Evolutionary conservation across 2,797 vertebrate species (phyloP).

Genomic region (Amblyopsis hoosieri): DNA sequence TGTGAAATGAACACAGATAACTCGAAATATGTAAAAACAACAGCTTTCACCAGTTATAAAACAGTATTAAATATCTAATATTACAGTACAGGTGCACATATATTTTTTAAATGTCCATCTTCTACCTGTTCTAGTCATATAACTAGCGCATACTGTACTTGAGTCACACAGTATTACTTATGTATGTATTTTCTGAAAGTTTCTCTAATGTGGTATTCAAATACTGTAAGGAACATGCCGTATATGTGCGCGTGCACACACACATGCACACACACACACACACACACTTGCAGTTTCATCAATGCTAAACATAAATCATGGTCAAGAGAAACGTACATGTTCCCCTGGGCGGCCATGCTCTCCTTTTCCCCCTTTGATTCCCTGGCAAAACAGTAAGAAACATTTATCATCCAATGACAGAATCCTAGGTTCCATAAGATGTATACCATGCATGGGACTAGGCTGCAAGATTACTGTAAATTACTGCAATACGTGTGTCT

Average conservation of each 20-base stretch:
- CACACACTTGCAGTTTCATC: background rate
- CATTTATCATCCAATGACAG: background rate
- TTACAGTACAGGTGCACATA: no score
- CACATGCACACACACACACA: no score
- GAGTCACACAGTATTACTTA: no score
- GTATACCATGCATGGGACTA: background rate
- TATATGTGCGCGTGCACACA: no score
- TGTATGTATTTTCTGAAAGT: no score
- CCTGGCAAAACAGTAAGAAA: slow-evolving; percentile 73
- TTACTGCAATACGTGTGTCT: slow-evolving; percentile 5
- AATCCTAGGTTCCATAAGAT: background rate
- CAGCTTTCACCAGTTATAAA: no score
- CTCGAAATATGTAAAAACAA: background rate
- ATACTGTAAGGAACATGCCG: no score
- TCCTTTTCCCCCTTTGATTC: slow-evolving; percentile 87
- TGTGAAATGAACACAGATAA: slow-evolving; percentile 66
- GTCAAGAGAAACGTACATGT: slow-evolving; percentile 74
- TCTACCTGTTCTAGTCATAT: no score
- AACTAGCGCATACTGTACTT: no score
- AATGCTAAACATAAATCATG: slow-evolving; percentile 3
- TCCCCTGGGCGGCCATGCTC: slow-evolving; percentile 80
- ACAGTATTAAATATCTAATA: no score
- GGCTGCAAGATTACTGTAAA: slow-evolving; percentile 9
- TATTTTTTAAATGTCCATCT: no score
- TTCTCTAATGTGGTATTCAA: no score